Evolutionary conservation across 2,888 invertebrate genomes (phyloP).

Genomic region (Melipona bicolor): DNA sequence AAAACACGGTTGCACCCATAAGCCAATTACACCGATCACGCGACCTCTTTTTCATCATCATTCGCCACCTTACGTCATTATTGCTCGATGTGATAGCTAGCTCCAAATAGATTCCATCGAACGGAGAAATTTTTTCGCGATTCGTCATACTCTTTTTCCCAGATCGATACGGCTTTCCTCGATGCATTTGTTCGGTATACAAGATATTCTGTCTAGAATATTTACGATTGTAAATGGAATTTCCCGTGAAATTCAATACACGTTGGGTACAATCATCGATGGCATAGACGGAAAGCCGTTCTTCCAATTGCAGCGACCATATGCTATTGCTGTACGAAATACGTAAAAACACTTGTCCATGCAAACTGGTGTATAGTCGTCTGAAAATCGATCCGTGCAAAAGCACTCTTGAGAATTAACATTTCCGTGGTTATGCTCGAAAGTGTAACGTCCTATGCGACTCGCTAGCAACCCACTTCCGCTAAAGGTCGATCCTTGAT

Average conservation of each 20-base stretch:
- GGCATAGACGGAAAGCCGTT: neutral
- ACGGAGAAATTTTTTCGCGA: neutral
- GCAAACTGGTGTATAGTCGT: neutral
- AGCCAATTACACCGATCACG: slow-evolving; percentile 6
- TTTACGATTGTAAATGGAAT: neutral
- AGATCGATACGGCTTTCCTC: neutral
- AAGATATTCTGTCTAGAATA: neutral
- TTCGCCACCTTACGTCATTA: neutral
- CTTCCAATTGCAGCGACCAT: too few relatives aligned
- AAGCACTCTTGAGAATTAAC: slow-evolving; percentile 55
- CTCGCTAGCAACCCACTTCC: slow-evolving; percentile 8
- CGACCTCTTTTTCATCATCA: neutral
- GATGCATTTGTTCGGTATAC: neutral
- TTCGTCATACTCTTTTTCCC: neutral
- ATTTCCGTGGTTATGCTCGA: slow-evolving; percentile 42
- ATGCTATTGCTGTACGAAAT: neutral
- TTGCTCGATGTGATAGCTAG: too few relatives aligned
- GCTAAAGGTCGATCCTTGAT: slow-evolving; percentile 45
- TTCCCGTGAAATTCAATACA: slow-evolving; percentile 5
- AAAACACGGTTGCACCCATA: slow-evolving; percentile 3
- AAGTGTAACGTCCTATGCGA: slow-evolving; percentile 50
- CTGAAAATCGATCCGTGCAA: slow-evolving; percentile 47
- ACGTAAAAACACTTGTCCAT: neutral
- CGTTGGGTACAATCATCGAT: neutral
- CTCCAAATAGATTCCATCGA: neutral